Evolutionary conservation across 2,888 invertebrate species (phyloP).

Genomic region (Heliconius hortense): DNA sequence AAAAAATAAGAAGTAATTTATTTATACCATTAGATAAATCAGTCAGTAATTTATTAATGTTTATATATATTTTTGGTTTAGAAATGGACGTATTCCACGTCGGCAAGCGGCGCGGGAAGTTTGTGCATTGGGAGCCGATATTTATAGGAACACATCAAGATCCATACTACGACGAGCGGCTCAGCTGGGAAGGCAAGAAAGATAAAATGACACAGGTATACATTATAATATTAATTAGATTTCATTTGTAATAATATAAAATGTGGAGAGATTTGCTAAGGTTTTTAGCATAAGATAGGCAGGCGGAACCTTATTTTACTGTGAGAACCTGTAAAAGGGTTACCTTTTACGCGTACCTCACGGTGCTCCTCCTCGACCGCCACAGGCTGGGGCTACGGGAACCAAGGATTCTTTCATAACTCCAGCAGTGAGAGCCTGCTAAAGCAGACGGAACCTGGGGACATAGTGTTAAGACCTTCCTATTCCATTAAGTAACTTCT

Average conservation of each 20-base stretch:
- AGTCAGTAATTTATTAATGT: background rate
- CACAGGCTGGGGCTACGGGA: too few relatives aligned
- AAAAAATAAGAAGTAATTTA: background rate
- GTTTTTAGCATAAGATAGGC: too few relatives aligned
- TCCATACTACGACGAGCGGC: conserved; percentile 93
- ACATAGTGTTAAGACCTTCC: too few relatives aligned
- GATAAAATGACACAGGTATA: conserved; percentile 98
- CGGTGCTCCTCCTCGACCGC: too few relatives aligned
- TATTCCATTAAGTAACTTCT: too few relatives aligned
- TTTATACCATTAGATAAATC: background rate
- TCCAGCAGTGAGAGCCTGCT: too few relatives aligned
- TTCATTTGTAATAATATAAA: background rate
- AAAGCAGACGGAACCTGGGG: too few relatives aligned
- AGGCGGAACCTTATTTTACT: too few relatives aligned
- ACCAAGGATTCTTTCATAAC: too few relatives aligned
- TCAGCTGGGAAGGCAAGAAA: conserved; percentile 97
- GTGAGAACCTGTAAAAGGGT: too few relatives aligned
- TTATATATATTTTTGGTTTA: conserved; percentile 46
- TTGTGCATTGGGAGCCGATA: conserved; percentile 95
- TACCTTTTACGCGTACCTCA: too few relatives aligned
- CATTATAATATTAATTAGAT: background rate
- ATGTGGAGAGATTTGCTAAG: too few relatives aligned
- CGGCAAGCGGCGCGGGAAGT: conserved; percentile 90
- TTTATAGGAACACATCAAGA: conserved; percentile 95
- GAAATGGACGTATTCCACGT: conserved; percentile 90